Evolutionary conservation across 2,113 vertebrate species (phyloP), one percentile per base, ranked within the genome.

Genomic region (Onychostruthus taczanowskii): DNA sequence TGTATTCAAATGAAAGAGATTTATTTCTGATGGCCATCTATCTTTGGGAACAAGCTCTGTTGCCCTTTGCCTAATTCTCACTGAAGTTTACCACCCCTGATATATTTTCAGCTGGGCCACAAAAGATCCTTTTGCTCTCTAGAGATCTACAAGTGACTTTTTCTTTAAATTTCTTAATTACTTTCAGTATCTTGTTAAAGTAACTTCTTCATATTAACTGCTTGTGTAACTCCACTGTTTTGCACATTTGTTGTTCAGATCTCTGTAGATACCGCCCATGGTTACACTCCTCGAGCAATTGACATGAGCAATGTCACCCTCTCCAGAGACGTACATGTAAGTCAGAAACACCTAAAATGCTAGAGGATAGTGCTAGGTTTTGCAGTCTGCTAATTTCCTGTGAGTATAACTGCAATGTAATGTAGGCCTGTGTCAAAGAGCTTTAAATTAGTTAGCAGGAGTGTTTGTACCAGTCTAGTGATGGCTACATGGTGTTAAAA

Each of bases 281-380:
- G 98, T 7, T 99, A 99, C 78, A 98, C 97, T 56, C 99, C 99
- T 14, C 98, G 99, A 91, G 99, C 99, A 22, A 98, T 99, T 16
- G 99, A 99, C 83, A 99, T 99, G 99, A 99, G 99, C 97, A 99
- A 99, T 7, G 99, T 99, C 10, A 99, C 99, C 0, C 98, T 99
- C 61, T 99, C 99, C 87, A 98, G 99, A 97, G 99, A 99, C 55
- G 90, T 99, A 87, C 98, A 99, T 77, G 99, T 99, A 97, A 98
- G 99, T 98, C 26, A 81, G 39, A 78, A 87, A 47, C 18, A 55
- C 8, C 67, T 83, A 27, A 66, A 85, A 27, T 78, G 15, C n/a
- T 35, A 37, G 37, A 37, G 37, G 8, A 37, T 37, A 9, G 37
- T 77, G 9, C 26, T 59, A 20, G 17, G 10, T 76, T 94, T 93